Percentiles rank a stretch among this genome's conserved stretches.
These are phyloP conservation scores for Achroia grisella DNA, from an alignment of 1,140 invertebrate genomes.

Conservation along the genomic window DNA sequence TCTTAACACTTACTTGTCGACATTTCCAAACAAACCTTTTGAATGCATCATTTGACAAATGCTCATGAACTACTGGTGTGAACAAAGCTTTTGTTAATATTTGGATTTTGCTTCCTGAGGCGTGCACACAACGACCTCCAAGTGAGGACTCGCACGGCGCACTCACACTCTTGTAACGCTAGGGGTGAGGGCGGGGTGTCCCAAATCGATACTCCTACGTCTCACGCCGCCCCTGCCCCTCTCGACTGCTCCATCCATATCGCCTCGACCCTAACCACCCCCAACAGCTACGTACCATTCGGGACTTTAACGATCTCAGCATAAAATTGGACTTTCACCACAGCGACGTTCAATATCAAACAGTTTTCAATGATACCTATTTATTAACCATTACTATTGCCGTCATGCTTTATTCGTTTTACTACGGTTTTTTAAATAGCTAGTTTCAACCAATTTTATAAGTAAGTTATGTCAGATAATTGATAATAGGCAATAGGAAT, in stretches of 20 bases:
- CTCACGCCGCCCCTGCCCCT: slow-evolving; percentile 50
- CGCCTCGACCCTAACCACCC: slow-evolving; percentile 65
- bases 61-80: slow-evolving; percentile 15
- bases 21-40: slow-evolving; percentile 3
- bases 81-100: slow-evolving; percentile 49
- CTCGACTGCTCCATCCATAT: slow-evolving; percentile 34
- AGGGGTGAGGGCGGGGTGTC: slow-evolving; percentile 60
- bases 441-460: neutral
- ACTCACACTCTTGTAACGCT: slow-evolving; percentile 65
- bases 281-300: slow-evolving; percentile 55
- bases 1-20: slow-evolving; percentile 1
- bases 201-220: slow-evolving; percentile 70
- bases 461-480: no score
- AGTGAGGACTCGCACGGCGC: slow-evolving; percentile 51
- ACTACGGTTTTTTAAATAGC: slow-evolving; percentile 18
- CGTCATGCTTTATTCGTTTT: slow-evolving; percentile 28
- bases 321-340: slow-evolving; percentile 49
- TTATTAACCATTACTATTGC: slow-evolving; percentile 8
- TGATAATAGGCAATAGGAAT: slow-evolving; percentile 1
- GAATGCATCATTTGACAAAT: slow-evolving; percentile 18
- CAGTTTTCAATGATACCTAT: slow-evolving; percentile 12
- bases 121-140: slow-evolving; percentile 37
- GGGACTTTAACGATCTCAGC: slow-evolving; percentile 46
- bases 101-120: slow-evolving; percentile 28
- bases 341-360: slow-evolving; percentile 19